Evolutionary conservation across 2,797 vertebrate species (phyloP).

Genomic region (Podarcis siculus): DNA sequence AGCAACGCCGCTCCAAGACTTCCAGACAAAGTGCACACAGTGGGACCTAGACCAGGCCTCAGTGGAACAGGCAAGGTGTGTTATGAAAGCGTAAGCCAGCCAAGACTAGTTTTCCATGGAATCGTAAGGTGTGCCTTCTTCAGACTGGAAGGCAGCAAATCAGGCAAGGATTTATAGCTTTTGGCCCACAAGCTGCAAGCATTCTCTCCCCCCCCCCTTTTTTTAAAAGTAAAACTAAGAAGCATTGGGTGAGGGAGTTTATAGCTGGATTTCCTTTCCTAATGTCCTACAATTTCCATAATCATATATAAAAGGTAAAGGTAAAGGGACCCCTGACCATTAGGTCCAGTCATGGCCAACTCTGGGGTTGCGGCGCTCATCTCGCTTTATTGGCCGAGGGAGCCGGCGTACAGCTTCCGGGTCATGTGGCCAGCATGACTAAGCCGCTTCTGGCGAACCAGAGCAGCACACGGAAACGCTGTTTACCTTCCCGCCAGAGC

Average conservation of each 20-base stretch:
- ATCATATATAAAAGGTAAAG: no score
- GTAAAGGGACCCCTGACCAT: no score
- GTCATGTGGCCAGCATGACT: no score
- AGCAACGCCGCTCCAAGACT: background rate
- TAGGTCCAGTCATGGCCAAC: no score
- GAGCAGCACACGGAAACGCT: no score
- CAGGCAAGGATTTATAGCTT: slow-evolving; percentile 13
- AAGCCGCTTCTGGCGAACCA: no score
- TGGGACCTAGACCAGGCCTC: slow-evolving; percentile 19
- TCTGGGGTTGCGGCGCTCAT: no score
- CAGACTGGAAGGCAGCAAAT: slow-evolving; percentile 21
- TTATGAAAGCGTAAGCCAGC: slow-evolving; percentile 19
- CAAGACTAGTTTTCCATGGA: slow-evolving; percentile 5
- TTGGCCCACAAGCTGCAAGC: background rate
- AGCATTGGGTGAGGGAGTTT: no score
- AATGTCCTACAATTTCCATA: background rate
- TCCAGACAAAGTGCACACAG: slow-evolving; percentile 6
- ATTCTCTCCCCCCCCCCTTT: background rate
- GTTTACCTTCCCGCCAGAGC: no score
- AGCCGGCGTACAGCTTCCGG: no score
- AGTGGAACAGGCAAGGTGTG: background rate
- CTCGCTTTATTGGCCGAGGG: no score
- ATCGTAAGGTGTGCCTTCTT: slow-evolving; percentile 13
- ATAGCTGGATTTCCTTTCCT: background rate
- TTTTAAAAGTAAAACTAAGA: background rate